A percentile compares a stretch with the other conserved stretches of the same genome.
phyloP scores from a whole-genome alignment of 2,888 invertebrate genomes.

The Serripes groenlandicus region DNA sequence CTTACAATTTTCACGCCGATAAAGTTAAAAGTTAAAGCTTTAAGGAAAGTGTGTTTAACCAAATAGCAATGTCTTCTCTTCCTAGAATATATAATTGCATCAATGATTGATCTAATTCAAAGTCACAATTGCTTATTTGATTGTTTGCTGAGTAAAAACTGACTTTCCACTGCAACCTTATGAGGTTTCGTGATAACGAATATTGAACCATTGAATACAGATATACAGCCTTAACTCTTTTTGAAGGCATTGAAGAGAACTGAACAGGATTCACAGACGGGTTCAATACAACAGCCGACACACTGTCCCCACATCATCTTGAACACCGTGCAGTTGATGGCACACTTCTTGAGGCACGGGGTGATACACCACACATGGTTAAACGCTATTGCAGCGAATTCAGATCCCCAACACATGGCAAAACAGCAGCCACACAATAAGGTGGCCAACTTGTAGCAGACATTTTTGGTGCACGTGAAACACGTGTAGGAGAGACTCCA shows the following conservation, averaged over 20 bases:
- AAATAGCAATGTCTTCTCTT: no score
- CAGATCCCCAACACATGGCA: slow-evolving; percentile 88
- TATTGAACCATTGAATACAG: no score
- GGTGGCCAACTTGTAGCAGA: slow-evolving; percentile 90
- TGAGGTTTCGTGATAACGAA: no score
- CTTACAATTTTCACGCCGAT: no score
- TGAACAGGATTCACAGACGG: slow-evolving; percentile 72
- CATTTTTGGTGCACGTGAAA: slow-evolving; percentile 90
- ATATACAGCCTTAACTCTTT: slow-evolving; percentile 21
- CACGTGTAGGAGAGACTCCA: slow-evolving; percentile 90
- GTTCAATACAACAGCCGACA: slow-evolving; percentile 87
- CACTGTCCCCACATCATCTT: slow-evolving; percentile 86
- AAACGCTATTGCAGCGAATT: slow-evolving; percentile 87
- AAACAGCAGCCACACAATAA: slow-evolving; percentile 90
- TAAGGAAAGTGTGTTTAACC: no score
- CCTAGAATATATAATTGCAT: no score
- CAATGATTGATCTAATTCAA: no score
- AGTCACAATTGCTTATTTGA: no score
- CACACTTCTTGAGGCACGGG: slow-evolving; percentile 90
- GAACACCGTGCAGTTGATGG: slow-evolving; percentile 88
- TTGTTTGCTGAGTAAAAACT: no score
- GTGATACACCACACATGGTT: slow-evolving; percentile 91
- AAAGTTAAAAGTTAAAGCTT: no score
- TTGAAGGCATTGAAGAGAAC: slow-evolving; percentile 72
- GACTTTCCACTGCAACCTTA: no score